Base-by-base conservation (phyloP, 2,113 vertebrate species). In the Bucco capensis region DNA sequence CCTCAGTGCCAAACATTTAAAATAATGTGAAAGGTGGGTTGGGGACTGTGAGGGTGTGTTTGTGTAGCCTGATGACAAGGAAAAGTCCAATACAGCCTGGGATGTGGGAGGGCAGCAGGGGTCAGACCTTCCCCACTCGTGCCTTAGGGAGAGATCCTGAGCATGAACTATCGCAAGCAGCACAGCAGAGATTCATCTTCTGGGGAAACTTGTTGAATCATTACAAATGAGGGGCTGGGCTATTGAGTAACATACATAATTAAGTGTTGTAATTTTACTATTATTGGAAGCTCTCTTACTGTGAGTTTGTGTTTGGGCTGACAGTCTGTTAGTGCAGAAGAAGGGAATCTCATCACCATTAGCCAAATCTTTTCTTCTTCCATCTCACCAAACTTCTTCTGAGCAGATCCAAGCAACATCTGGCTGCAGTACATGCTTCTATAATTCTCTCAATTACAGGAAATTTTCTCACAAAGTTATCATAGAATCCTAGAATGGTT, bases 21-120 rank as follows among this genome's bases (percentile, higher is more conserved):
- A 66, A 76, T 60, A 38, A 69, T 9, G 31, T 67, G 31, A 24
- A 86, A 93, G 81, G 77, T 84, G 53, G 35, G 40, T 22, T 69
- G 76, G 60, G 47, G 51, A 21, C 69, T 86, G 25, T 8, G 44
- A 61, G 82, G 64, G 30, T 67, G 76, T 69, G 49, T 71, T 74
- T 58, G 11, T 35, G 31, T 37, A 77, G 75, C 0, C 0, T 14
- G 30, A 24, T 46, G 64, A 60, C 56, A 42, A 76, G 57, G 78
- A 95, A 76, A 49, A 86, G 54, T 30, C 14, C 2, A 4, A 19
- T n/a, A 30, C n/a, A 69, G 30, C 21, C 35, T 31, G 67, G 15
- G 50, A 47, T 44, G 54, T 33, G 65, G 42, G 54, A 75, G 65
- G 74, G 51, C 62, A 53, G 49, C 0, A 0, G 0, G 21, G 61